Base-by-base conservation (phyloP, 2,113 vertebrate species). In the Caloenas nicobarica region DNA sequence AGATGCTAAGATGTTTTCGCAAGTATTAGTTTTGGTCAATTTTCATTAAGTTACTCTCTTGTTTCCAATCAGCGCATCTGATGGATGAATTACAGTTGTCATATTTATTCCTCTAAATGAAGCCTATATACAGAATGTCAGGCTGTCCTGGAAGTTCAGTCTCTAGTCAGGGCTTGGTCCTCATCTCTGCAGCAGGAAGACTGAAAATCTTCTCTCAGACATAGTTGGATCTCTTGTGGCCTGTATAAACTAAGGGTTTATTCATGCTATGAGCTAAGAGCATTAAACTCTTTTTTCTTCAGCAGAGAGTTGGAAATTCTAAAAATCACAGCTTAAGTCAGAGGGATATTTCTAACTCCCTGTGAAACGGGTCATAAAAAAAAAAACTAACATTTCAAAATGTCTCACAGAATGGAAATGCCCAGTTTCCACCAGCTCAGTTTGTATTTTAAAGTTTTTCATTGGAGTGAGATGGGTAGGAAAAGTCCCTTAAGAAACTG, bases 291-390 rank as follows among this genome's bases (percentile, higher is more conserved):
- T 77, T 69, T 38, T 64, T 5, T 86, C 22, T 81, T 53, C 58
- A 77, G 12, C 9, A 90, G 17, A 60, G 26, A 84, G 21, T 0
- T 88, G 25, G 15, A 81, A 92, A 86, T 34, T 13, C 34, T 50
- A n/a, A 93, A 92, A 86, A 58, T 62, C 28, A 61, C 64, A 70
- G 24, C 40, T 73, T 76, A 81, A 61, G 33, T 77, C n/a, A 50
- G 69, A 66, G 11, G 33, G 29, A 16, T 80, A 65, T 31, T 50
- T 66, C 13, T 86, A 61, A 40, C 13, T 62, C 17, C 3, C 10
- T n/a, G 10, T 62, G 56, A 91, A 66, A 70, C 3, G 2, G 6
- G 5, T 56, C 16, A 48, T 58, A 15, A 91, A 80, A 15, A 91
- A 80, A 51, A 72, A 57, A 10, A 19, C 19, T 65, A 54, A 53